Base-by-base conservation (phyloP, 2,888 invertebrate genomes). In the Lithophane ornitopus region DNA sequence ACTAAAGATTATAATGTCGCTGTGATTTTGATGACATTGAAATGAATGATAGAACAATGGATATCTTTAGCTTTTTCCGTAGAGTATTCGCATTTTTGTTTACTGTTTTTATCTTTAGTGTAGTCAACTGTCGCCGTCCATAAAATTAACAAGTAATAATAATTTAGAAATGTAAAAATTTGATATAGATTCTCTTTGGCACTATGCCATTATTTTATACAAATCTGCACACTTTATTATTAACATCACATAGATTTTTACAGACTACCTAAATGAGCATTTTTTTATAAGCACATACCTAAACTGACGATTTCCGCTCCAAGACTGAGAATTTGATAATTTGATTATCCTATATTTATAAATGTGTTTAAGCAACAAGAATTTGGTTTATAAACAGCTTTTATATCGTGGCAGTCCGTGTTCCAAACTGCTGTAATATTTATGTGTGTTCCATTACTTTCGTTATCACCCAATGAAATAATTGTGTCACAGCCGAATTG, bases 231-330 rank as follows among this genome's bases (percentile, higher is more conserved):
- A 67, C 28, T 78, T 73, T 68, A 82, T 63, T 49, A 59, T 61
- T 86, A 87, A 79, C 75, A 87, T 85, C 85, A 85, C 82, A 85
- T 76, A 68, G 49, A 82, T 80, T 79, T 70, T 76, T 72, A 76
- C 59, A 80, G 56, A 78, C 80, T 82, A 82, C 69, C n/a, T 74
- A n/a, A 54, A 74, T 75, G 85, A 78, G 76, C 76, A 75, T 77
- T 52, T 65, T 52, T 67, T 56, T 4, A 54, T 54, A 69, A 78
- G 58, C 83, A 59, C 4, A 28, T 28, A 44, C 41, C 22, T 41
- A 22, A 44, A 82, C 41, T 52, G 0, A 28, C 59, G 2, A 44
- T 28, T n/a, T 54, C n/a, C 28, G 28, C 26, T 69, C 4, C 8
- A 3, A 7, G 26, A 26, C 7, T 44, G 9, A 46, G 19, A 59